Conservation (phyloP, 2,888 invertebrate genomes). For the Dioctria rufipes region DNA sequence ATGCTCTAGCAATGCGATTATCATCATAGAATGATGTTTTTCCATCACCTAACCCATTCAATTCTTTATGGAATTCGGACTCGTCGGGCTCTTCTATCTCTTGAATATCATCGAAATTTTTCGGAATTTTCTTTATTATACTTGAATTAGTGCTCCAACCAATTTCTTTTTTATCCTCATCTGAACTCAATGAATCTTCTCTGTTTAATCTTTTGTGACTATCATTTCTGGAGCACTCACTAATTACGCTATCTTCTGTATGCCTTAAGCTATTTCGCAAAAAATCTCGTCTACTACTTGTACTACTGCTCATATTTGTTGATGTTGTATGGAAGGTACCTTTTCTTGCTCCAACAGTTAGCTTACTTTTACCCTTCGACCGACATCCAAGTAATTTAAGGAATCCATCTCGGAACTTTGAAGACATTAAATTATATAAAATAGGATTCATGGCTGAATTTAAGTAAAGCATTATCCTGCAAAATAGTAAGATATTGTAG, state of each 20-base stretch:
- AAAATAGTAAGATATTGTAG: slow-evolving; percentile 87
- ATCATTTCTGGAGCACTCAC: slow-evolving; percentile 22
- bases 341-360: slow-evolving; percentile 60
- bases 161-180: slow-evolving; percentile 35
- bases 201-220: slow-evolving; percentile 19
- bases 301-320: slow-evolving; percentile 63
- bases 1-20: slow-evolving; percentile 41
- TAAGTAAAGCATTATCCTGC: slow-evolving; percentile 89
- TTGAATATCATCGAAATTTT: slow-evolving; percentile 55
- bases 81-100: slow-evolving; percentile 54
- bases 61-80: slow-evolving; percentile 34
- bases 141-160: slow-evolving; percentile 26
- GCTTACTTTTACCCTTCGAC: slow-evolving; percentile 57
- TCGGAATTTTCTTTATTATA: slow-evolving; percentile 52
- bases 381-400: slow-evolving; percentile 76
- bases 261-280: slow-evolving; percentile 51
- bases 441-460: slow-evolving; percentile 95
- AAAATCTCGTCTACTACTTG: slow-evolving; percentile 59
- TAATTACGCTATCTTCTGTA: slow-evolving; percentile 6
- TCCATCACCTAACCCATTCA: slow-evolving; percentile 38
- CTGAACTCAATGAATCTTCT: slow-evolving; percentile 30
- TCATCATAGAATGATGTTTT: slow-evolving; percentile 36
- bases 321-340: slow-evolving; percentile 64
- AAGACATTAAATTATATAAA: slow-evolving; percentile 92
- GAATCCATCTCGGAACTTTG: slow-evolving; percentile 90